Evolutionary conservation across 2,113 vertebrate genomes (phyloP).

Genomic region (Sciurus niger): DNA sequence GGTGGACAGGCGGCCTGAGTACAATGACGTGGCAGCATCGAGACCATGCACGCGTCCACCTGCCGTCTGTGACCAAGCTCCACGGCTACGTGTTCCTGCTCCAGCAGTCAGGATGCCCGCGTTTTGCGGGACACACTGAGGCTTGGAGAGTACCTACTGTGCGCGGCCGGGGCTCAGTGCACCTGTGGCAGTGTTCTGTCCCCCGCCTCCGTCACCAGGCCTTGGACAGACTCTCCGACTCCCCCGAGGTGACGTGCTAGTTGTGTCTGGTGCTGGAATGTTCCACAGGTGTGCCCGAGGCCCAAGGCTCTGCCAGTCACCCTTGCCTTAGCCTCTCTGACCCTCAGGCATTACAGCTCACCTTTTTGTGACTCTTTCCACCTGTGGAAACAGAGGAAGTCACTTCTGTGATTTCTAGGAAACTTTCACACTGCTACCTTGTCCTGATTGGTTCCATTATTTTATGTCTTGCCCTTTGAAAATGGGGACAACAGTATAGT

Average conservation of each 20-base stretch:
- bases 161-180: fast-evolving
- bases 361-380: background rate
- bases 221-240: background rate
- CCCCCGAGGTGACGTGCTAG: background rate
- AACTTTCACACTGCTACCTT: background rate
- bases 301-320: background rate
- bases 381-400: background rate
- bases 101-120: background rate
- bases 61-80: background rate
- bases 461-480: constrained; percentile 2
- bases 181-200: background rate
- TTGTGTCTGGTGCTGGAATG: background rate
- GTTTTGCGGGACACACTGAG: background rate
- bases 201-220: background rate
- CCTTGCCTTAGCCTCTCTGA: background rate
- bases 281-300: background rate
- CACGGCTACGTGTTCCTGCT: background rate
- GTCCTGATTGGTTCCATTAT: background rate
- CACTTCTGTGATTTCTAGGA: background rate
- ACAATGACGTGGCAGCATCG: background rate
- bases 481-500: background rate
- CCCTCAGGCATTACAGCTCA: background rate
- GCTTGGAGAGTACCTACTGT: background rate
- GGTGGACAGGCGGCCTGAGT: background rate
- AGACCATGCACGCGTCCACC: background rate